Conservation (phyloP, 2,797 vertebrate species). For the Myotis planiceps region DNA sequence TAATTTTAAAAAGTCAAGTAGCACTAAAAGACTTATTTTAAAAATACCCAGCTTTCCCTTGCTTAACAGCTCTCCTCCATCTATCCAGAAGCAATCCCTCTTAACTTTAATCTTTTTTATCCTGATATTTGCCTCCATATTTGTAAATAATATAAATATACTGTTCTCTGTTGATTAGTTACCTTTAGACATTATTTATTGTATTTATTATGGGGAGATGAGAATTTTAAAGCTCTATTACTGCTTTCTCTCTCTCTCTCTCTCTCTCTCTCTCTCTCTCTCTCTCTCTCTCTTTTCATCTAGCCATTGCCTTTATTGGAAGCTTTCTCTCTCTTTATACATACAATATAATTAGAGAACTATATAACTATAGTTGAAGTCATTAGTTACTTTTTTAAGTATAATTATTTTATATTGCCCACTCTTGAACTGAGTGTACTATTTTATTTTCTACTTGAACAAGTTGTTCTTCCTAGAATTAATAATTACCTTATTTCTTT, state of each 20-base stretch:
- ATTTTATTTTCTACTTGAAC: constrained; percentile 25
- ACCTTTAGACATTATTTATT: constrained; percentile 19
- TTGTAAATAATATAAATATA: not conserved
- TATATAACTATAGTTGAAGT: not conserved
- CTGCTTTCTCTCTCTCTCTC: not conserved
- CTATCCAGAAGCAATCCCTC: not conserved
- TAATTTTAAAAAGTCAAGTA: constrained; percentile 7
- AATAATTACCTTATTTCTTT: not conserved
- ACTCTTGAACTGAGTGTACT: not conserved
- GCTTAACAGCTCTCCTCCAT: not conserved
- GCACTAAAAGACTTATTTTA: not conserved
- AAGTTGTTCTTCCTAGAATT: constrained; percentile 9
- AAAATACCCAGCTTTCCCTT: not conserved
- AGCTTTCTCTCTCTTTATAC: not conserved
- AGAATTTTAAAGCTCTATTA: not conserved
- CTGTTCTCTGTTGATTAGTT: constrained; percentile 1
- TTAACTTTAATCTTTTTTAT: not conserved
- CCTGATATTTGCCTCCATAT: not conserved
- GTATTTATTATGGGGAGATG: not conserved
- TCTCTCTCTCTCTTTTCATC: too few species aligned
- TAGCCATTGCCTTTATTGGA: too few species aligned
- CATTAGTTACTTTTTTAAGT: not conserved
- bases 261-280: too few species aligned
- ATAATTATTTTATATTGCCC: not conserved
- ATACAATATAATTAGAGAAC: not conserved